Evolutionary conservation across 2,113 vertebrate genomes (phyloP).

Genomic region (Hyla sarda): DNA sequence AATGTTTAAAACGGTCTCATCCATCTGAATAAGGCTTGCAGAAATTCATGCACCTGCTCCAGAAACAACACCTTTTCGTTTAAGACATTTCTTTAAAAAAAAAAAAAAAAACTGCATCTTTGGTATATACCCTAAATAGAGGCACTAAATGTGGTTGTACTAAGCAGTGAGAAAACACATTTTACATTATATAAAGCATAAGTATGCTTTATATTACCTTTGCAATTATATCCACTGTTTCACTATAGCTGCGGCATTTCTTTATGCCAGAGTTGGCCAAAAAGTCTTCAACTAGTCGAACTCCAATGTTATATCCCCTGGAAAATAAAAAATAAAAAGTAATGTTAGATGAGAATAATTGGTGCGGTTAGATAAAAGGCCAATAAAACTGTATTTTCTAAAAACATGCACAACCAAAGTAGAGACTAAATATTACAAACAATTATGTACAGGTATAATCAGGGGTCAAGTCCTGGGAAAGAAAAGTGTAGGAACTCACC

Average conservation of each 20-base stretch:
- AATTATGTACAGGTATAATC: no score
- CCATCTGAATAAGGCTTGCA: no score
- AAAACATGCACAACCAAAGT: not conserved
- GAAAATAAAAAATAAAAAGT: conserved; percentile 42
- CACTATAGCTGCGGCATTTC: conserved; percentile 78
- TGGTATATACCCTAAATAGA: no score
- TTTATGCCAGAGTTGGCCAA: conserved; percentile 75
- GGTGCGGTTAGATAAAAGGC: not conserved
- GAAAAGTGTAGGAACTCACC: no score
- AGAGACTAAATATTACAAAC: no score
- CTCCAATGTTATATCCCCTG: conserved; percentile 77
- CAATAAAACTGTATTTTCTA: not conserved
- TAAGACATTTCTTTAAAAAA: no score
- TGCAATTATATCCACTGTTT: conserved; percentile 77
- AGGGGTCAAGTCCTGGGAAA: no score
- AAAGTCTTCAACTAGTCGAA: conserved; percentile 79
- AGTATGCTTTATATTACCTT: conserved; percentile 69
- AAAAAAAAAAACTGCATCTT: no score
- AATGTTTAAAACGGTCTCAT: no score
- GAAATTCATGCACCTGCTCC: no score
- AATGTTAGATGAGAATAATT: not conserved
- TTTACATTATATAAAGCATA: not conserved
- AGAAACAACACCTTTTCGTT: no score
- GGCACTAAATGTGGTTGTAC: no score
- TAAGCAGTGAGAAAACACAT: not conserved